phyloP scores from a whole-genome alignment of 2,113 vertebrate species.

The Pheucticus melanocephalus region DNA sequence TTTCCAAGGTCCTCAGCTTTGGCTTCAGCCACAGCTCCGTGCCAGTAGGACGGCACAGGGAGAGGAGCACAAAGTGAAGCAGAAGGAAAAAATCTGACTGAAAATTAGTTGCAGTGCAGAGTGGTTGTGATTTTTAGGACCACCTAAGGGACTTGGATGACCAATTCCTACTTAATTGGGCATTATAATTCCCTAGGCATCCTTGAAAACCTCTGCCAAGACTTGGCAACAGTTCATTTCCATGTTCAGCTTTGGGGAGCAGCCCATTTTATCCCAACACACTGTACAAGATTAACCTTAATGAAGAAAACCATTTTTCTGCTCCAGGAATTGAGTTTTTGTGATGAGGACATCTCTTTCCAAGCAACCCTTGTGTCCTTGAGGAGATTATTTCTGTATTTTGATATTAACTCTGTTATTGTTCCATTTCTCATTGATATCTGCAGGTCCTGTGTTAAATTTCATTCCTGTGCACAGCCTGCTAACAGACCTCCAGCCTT shows the following conservation, averaged over 20 bases:
- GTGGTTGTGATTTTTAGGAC: background rate
- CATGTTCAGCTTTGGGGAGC: background rate
- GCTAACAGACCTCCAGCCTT: background rate
- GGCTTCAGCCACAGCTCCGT: background rate
- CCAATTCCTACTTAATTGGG: background rate
- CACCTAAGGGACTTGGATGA: background rate
- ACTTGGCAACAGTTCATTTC: background rate
- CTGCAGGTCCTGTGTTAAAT: background rate
- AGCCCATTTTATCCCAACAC: background rate
- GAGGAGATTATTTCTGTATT: background rate
- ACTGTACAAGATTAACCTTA: background rate
- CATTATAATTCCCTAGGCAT: background rate
- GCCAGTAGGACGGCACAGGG: background rate
- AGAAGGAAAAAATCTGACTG: background rate
- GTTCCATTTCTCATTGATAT: background rate
- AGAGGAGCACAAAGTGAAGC: background rate
- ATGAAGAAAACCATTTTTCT: background rate
- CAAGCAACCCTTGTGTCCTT: background rate
- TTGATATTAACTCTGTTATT: background rate
- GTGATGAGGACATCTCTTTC: background rate
- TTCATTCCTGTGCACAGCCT: background rate
- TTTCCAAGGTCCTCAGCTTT: background rate
- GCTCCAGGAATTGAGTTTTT: background rate
- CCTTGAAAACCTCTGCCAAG: background rate
- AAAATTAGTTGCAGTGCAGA: background rate